These are phyloP conservation scores for Apantesis nais DNA, from an alignment of 2,888 invertebrate species.

Conservation along the genomic window DNA sequence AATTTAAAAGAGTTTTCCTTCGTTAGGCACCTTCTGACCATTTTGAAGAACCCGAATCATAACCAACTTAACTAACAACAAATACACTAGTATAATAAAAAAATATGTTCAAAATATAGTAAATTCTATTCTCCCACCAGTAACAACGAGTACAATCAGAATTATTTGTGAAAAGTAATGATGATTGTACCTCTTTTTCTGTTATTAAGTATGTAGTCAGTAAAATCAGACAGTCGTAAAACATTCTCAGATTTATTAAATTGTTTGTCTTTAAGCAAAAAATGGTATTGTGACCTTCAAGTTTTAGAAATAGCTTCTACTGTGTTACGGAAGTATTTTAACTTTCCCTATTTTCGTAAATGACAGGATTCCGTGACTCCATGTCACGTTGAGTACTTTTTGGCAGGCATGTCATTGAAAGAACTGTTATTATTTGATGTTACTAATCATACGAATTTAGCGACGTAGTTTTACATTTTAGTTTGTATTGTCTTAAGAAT, in stretches of 20 bases:
- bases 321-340: background rate
- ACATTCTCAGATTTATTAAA: background rate
- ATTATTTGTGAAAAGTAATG: background rate
- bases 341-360: slow-evolving; percentile 17
- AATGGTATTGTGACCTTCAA: slow-evolving; percentile 1
- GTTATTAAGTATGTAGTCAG: background rate
- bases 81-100: too few relatives aligned
- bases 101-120: background rate
- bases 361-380: slow-evolving; percentile 8
- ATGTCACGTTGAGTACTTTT: slow-evolving; percentile 1
- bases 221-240: background rate
- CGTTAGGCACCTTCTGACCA: too few relatives aligned
- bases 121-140: background rate
- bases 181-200: background rate
- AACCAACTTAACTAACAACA: too few relatives aligned
- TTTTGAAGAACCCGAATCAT: too few relatives aligned
- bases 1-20: too few relatives aligned
- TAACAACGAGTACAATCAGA: background rate
- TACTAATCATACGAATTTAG: background rate
- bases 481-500: background rate
- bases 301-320: slow-evolving; percentile 6
- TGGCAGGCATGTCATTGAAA: background rate
- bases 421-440: background rate
- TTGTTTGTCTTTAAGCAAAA: background rate
- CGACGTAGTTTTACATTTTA: background rate